Evolutionary conservation across 2,113 vertebrate species (phyloP).

Genomic region (Sceloporus tristichus): DNA sequence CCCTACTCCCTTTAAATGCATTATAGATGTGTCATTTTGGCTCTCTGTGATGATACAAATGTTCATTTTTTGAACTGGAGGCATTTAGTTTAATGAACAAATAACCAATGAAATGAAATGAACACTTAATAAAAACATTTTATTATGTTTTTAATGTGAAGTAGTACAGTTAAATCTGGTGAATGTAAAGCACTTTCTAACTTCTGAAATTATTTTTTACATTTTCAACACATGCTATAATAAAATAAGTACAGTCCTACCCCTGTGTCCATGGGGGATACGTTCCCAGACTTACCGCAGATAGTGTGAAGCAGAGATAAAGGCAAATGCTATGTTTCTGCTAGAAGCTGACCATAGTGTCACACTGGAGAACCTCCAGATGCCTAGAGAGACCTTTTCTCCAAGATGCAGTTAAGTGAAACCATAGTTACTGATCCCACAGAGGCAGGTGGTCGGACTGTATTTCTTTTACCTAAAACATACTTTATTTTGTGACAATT

Average conservation of each 20-base stretch:
- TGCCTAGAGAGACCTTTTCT: too few species aligned
- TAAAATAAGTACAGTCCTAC: slow-evolving; percentile 50
- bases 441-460: too few species aligned
- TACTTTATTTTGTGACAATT: slow-evolving; percentile 30
- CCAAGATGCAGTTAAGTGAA: too few species aligned
- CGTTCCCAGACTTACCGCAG: too few species aligned
- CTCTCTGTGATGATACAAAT: neutral
- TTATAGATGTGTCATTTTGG: neutral
- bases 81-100: neutral
- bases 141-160: slow-evolving; percentile 73
- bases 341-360: too few species aligned
- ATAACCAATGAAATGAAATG: slow-evolving; percentile 17
- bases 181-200: slow-evolving; percentile 55
- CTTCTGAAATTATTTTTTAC: slow-evolving; percentile 62
- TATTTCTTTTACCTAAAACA: slow-evolving; percentile 33
- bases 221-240: slow-evolving; percentile 62
- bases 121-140: slow-evolving; percentile 24
- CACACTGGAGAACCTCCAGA: too few species aligned
- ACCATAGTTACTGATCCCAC: too few species aligned
- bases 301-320: too few species aligned
- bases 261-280: too few species aligned
- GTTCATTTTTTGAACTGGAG: neutral
- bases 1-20: neutral
- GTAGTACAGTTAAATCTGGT: slow-evolving; percentile 63
- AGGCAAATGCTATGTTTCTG: too few species aligned